Base-by-base conservation (phyloP, 2,888 invertebrate species). In the Halictus ligatus region DNA sequence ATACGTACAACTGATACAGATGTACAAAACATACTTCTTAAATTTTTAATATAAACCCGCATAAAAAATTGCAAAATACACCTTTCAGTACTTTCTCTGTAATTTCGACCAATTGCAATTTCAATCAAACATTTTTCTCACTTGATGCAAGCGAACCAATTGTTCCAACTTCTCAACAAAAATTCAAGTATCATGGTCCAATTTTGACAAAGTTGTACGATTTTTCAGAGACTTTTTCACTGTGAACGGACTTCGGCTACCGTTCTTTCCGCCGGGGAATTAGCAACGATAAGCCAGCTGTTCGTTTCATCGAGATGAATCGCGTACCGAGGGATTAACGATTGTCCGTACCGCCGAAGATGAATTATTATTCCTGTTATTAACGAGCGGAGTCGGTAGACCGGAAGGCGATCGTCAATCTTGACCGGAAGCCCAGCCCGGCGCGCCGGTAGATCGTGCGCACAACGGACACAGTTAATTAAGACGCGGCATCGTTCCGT, bases 361-460 rank as follows among this genome's bases (percentile, higher is more conserved):
- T 29, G 25, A n/a, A 64, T 64, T 64, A 29, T 64, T 64, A 64
- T 64, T 64, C 25, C 64, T 29, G 29, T 64, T 64, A 64, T 64
- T 86, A 84, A 83, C 77, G 87, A 64, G 77, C 60, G 72, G 75
- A 88, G 73, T 40, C 87, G 79, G 83, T 76, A 84, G 88, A 88
- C 87, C 87, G 88, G 83, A 75, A 83, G 88, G 46, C 80, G 84
- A 87, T 88, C 84, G 87, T 83, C 87, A 83, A 87, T 87, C 82
- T 64, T 84, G 84, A 80, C 86, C 88, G 88, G 86, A 88, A 88
- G 86, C 75, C 81, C 78, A 73, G 10, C 54, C 76, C 78, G 75
- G 80, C 72, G 80, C 80, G 35, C 35, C 81, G 86, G 86, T 83
- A 84, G 86, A 75, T 80, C 86, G 86, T 88, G 88, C 81, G 29